Base-by-base conservation (phyloP, 2,888 invertebrate genomes). In the Aproaerema taeniolella region DNA sequence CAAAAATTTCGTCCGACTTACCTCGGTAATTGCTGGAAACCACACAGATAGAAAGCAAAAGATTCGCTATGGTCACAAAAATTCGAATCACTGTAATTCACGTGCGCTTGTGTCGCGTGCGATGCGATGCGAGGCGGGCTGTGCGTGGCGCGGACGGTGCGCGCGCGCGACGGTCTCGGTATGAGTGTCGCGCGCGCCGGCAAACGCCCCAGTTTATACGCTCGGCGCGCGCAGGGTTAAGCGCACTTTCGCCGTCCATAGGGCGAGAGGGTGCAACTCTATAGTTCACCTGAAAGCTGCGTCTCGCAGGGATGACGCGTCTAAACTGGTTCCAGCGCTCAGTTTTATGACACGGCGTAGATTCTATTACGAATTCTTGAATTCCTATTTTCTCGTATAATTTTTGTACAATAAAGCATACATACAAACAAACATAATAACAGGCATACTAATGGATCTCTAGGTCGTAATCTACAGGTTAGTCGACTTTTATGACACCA, bases 181-280 rank as follows among this genome's bases (percentile, higher is more conserved):
- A 62, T 71, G 74, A 72, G 75, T 82, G 69, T 81, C 82, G 61
- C 65, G 65, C 62, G 66, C 65, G 62, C 60, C 54, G 45, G 52
- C 52, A 47, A 43, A 37, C 67, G 72, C n/a, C 46, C 58, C 49
- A 58, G 81, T 70, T 81, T 85, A 76, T 85, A 85, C 83, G 67
- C 50, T 31, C 50, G 46, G 30, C 28, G 24, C 29, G 33, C 47
- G 49, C 54, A 50, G 63, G 69, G 59, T 64, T 67, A 14, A 10
- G 30, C 66, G 67, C 65, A 82, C 85, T 85, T 85, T 85, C 85
- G 82, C 80, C 67, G 59, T 53, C 44, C 26, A 13, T 10, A n/a
- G 31, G 15, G 15, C 24, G 15, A 26, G n/a, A n/a, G 26, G 26
- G 6, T 26, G 26, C 20, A 7, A 20, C 4, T n/a, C n/a, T n/a